Percentiles rank a stretch among this genome's conserved stretches.
These are phyloP conservation scores for Goniozus legneri DNA, from an alignment of 1,140 invertebrate species.

Conservation along the genomic window DNA sequence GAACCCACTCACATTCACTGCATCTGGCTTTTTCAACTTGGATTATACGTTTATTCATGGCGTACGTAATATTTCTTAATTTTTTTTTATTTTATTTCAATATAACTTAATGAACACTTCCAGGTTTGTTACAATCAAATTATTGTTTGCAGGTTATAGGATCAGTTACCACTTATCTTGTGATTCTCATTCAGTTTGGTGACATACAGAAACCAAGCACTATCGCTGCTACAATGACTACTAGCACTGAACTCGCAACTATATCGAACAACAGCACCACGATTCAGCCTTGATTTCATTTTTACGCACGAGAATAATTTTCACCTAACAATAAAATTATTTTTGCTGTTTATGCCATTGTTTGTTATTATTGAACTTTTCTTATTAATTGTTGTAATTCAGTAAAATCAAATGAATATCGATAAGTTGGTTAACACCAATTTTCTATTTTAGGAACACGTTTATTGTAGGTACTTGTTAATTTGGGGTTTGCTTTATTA, in stretches of 20 bases:
- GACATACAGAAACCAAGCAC: conserved; percentile 3
- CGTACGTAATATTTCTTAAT: conserved; percentile 17
- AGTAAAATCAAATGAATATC: too few species aligned
- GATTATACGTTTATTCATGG: conserved; percentile 27
- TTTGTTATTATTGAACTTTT: too few species aligned
- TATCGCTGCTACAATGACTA: neutral
- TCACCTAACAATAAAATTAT: neutral
- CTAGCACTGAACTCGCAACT: too few species aligned
- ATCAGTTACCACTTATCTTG: conserved; percentile 64
- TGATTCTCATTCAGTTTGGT: conserved; percentile 25
- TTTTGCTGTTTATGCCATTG: too few species aligned
- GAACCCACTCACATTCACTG: conserved; percentile 31
- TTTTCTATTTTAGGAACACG: too few species aligned
- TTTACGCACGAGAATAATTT: neutral
- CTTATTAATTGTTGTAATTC: too few species aligned
- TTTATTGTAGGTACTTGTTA: too few species aligned
- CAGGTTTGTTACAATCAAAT: conserved; percentile 1
- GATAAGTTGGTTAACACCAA: too few species aligned
- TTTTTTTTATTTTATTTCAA: too few species aligned
- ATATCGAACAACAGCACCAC: neutral
- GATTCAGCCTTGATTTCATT: neutral
- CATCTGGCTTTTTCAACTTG: conserved; percentile 32
- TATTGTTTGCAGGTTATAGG: conserved; percentile 57
- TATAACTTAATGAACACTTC: too few species aligned
- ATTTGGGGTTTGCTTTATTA: too few species aligned